Base-by-base conservation (phyloP, 2,888 invertebrate genomes). In the Drosophila neonasuta region DNA sequence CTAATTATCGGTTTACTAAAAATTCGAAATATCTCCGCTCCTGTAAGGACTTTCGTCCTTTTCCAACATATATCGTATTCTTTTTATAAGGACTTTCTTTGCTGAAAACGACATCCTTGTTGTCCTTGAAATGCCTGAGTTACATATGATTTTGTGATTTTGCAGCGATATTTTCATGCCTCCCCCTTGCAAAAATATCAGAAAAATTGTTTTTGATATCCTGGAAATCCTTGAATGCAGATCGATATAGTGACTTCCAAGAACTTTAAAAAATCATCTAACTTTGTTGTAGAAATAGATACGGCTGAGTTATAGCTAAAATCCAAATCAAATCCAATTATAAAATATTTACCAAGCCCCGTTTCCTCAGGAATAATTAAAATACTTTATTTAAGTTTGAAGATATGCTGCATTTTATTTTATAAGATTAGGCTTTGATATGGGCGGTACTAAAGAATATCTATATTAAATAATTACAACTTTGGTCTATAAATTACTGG, bases 21-120 rank as follows among this genome's bases (percentile, higher is more conserved):
- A 15, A 11, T 20, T 10, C n/a, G 2, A n/a, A 6, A 5, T 36
- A 36, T 36, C n/a, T 36, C n/a, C n/a, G 36, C 36, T 36, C n/a
- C 36, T 36, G n/a, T 36, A 36, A 36, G n/a, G 36, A 36, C n/a
- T 36, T 51, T 51, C 39, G 51, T 39, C 51, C 39, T 39, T 51
- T 51, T 41, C 10, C 3, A 10, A 13, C 3, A 39, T 13, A 1
- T 24, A 24, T 34, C 20, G 36, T 0, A n/a, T 2, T 1, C 6
- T 8, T 9, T 8, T 1, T 1, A 4, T 5, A 1, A 24, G 50
- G 2, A 2, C 9, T 24, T 2, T 8, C 13, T n/a, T 2, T 20
- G 5, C 6, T n/a, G 5, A 0, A 51, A 51, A 51, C 24, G 50
- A 51, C 36, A 51, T 36, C 24, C 13, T 8, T 4, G 2, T 10